Conservation (phyloP, 2,888 invertebrate species). For the Aleiodes leptofemur region DNA sequence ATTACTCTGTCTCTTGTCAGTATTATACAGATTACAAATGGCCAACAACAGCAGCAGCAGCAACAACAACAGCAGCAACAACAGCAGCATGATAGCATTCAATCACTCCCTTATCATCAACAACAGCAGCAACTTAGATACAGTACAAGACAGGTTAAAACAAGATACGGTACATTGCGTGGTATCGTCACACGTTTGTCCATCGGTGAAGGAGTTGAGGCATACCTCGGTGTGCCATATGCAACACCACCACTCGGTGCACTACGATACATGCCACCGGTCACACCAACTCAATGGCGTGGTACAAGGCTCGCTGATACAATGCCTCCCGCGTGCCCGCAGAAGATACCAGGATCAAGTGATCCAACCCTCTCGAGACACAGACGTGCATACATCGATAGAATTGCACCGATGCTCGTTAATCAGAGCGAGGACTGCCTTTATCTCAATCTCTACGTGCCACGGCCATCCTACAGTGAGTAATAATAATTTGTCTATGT, state of each 20-base stretch:
- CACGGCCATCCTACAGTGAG: slow-evolving; percentile 78
- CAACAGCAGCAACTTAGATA: slow-evolving; percentile 79
- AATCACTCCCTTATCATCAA: slow-evolving; percentile 23
- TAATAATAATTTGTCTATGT: slow-evolving; percentile 33
- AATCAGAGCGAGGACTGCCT: slow-evolving; percentile 99
- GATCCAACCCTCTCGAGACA: slow-evolving; percentile 84
- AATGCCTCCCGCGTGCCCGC: slow-evolving; percentile 92
- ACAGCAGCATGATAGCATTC: slow-evolving; percentile 13
- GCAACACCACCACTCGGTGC: slow-evolving; percentile 94
- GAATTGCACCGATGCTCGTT: slow-evolving; percentile 87
- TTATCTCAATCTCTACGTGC: slow-evolving; percentile 97
- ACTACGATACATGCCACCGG: slow-evolving; percentile 96
- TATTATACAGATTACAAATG: slow-evolving; percentile 5
- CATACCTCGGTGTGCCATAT: slow-evolving; percentile 95
- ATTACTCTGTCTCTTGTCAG: slow-evolving; percentile 4
- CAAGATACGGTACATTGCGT: slow-evolving; percentile 92
- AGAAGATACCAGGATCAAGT: slow-evolving; percentile 79
- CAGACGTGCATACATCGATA: slow-evolving; percentile 89
- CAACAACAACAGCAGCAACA: neutral
- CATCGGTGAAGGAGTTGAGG: slow-evolving; percentile 85
- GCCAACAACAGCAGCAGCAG: slow-evolving; percentile 5
- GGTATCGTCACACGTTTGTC: slow-evolving; percentile 89
- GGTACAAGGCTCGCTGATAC: slow-evolving; percentile 87
- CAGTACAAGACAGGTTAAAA: slow-evolving; percentile 88
- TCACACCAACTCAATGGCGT: slow-evolving; percentile 93